phyloP scores from a whole-genome alignment of 2,888 invertebrate genomes.

The Xanthorhoe spadicearia region DNA sequence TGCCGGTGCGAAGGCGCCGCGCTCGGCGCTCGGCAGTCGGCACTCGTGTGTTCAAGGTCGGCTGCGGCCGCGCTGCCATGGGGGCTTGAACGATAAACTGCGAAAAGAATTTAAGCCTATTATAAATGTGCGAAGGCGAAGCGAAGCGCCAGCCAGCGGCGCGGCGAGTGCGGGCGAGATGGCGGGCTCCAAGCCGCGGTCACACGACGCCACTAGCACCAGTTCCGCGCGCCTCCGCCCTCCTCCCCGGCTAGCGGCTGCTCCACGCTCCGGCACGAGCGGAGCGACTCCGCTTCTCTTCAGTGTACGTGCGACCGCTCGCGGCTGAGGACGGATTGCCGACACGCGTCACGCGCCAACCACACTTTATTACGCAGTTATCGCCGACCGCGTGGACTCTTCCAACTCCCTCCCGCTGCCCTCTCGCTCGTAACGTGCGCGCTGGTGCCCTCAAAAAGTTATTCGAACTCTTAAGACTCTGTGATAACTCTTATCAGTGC shows the following conservation, averaged over 20 bases:
- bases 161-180: constrained; percentile 60
- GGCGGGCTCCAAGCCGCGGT: constrained; percentile 52
- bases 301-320: constrained; percentile 81
- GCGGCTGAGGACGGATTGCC: constrained; percentile 71
- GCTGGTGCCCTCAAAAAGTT: constrained; percentile 40
- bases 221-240: constrained; percentile 53
- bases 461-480: constrained; percentile 49
- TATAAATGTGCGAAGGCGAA: constrained; percentile 45
- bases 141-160: constrained; percentile 34
- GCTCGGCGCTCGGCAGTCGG: constrained; percentile 44
- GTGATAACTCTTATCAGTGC: constrained; percentile 78
- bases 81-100: constrained; percentile 53
- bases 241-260: constrained; percentile 47
- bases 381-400: constrained; percentile 78
- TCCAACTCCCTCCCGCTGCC: constrained; percentile 54
- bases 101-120: constrained; percentile 60
- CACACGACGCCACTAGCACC: constrained; percentile 66
- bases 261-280: constrained; percentile 39
- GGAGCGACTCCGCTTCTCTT: constrained; percentile 61
- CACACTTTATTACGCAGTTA: constrained; percentile 81
- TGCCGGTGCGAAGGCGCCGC: constrained; percentile 30
- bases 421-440: constrained; percentile 41
- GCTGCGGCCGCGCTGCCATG: constrained; percentile 30
- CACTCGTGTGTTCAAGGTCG: constrained; percentile 53
- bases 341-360: constrained; percentile 59